A percentile compares a stretch with the other conserved stretches of the same genome.
Conservation (phyloP, 37 sponge, comb jelly and placozoan genomes). For the Amphimedon queenslandica region DNA sequence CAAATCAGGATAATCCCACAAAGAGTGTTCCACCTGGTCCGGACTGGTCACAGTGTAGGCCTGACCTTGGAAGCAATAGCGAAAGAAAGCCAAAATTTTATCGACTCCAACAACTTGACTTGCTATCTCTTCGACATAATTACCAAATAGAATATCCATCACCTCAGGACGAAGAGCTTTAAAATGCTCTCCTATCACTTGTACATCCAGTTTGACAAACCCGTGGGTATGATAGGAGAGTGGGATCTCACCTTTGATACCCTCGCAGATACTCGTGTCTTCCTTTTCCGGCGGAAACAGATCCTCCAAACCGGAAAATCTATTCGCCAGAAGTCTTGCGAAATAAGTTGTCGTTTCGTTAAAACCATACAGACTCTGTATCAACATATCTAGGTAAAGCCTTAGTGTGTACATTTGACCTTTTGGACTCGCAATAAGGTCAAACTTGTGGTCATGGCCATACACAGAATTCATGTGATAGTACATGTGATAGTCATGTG, state of each 20-base stretch:
- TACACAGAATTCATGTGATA: conserved; percentile 92
- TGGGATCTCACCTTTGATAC: conserved; percentile 56
- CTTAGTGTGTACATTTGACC: conserved; percentile 86
- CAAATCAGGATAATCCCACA: conserved; percentile 51
- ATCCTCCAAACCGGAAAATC: conserved; percentile 71
- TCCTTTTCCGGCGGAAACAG: conserved; percentile 63
- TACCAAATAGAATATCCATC: conserved; percentile 74
- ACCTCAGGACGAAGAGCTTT: conserved; percentile 49
- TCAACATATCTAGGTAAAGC: conserved; percentile 85
- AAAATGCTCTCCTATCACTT: conserved; percentile 64
- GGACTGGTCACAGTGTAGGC: conserved; percentile 71
- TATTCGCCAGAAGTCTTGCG: conserved; percentile 49
- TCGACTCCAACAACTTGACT: conserved; percentile 82
- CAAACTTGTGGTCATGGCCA: conserved; percentile 91
- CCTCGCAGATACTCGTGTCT: conserved; percentile 44
- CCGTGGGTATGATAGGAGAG: conserved; percentile 82
- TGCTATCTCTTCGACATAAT: conserved; percentile 92
- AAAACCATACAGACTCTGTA: conserved; percentile 82
- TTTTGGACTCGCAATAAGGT: conserved; percentile 57
- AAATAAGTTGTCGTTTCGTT: conserved; percentile 73
- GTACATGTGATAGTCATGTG: conserved; percentile 84
- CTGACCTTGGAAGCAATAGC: conserved; percentile 78
- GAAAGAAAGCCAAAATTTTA: conserved; percentile 79
- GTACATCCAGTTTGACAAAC: conserved; percentile 76
- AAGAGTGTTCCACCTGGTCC: conserved; percentile 45